Percentiles rank a stretch among this genome's conserved stretches.
Conservation (phyloP, 2,888 invertebrate species). For the Dioctria linearis region DNA sequence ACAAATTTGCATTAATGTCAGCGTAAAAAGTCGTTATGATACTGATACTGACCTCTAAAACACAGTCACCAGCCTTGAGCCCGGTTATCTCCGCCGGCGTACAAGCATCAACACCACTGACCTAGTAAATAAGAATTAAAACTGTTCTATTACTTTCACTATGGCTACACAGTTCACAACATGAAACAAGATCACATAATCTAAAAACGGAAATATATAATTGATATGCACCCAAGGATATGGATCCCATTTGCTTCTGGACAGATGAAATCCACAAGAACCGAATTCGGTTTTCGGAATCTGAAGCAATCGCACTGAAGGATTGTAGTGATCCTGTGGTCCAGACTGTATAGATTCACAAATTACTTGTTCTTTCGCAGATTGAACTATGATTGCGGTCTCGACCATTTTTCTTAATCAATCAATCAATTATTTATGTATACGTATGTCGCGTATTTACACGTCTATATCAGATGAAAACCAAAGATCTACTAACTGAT, state of each 20-base stretch:
- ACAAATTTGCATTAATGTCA: slow-evolving; percentile 19
- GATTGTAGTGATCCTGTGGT: slow-evolving; percentile 63
- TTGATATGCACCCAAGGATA: slow-evolving; percentile 80
- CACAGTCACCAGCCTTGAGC: slow-evolving; percentile 80
- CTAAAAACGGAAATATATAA: slow-evolving; percentile 1
- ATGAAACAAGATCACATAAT: not conserved
- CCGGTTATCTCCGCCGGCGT: slow-evolving; percentile 78
- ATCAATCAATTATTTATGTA: not conserved
- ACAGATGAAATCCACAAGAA: slow-evolving; percentile 81
- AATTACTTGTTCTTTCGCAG: not conserved
- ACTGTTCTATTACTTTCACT: slow-evolving; percentile 1
- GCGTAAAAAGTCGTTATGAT: slow-evolving; percentile 1
- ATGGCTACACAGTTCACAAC: slow-evolving; percentile 2
- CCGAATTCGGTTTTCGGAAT: slow-evolving; percentile 75
- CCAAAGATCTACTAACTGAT: slow-evolving; percentile 35
- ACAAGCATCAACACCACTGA: slow-evolving; percentile 76
- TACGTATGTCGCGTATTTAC: not conserved
- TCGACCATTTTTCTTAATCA: slow-evolving; percentile 27
- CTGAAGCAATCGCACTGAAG: slow-evolving; percentile 71
- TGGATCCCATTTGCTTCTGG: slow-evolving; percentile 85
- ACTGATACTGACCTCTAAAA: slow-evolving; percentile 79
- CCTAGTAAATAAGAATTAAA: slow-evolving; percentile 66
- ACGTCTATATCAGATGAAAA: slow-evolving; percentile 5
- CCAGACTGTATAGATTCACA: not conserved
- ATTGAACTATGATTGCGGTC: not conserved